Evolutionary conservation across 2,113 vertebrate genomes (phyloP).

Genomic region (Mystacornis crossleyi): DNA sequence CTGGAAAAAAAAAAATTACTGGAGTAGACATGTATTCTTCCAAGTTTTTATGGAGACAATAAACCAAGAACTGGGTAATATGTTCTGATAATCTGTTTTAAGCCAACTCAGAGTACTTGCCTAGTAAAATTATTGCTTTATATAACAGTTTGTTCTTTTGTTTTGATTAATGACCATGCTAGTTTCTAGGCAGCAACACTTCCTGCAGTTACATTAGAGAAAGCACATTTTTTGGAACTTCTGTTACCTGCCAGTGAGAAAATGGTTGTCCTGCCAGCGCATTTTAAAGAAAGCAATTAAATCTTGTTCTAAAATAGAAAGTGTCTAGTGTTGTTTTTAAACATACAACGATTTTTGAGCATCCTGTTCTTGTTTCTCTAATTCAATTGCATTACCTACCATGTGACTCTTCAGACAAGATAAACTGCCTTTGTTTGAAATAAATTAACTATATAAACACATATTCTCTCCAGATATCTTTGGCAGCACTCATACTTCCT

Average conservation of each 20-base stretch:
- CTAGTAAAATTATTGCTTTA: constrained; percentile 15
- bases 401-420: background rate
- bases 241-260: constrained; percentile 5
- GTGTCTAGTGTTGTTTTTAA: background rate
- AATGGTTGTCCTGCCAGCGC: background rate
- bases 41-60: constrained; percentile 21
- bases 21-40: background rate
- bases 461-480: background rate
- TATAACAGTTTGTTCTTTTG: background rate
- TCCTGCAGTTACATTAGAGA: background rate
- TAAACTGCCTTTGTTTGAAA: background rate
- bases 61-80: background rate
- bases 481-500: background rate
- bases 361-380: background rate
- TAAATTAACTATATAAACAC: constrained; percentile 18
- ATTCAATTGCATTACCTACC: background rate
- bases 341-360: background rate
- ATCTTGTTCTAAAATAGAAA: background rate
- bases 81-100: background rate
- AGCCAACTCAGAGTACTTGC: background rate
- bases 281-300: background rate
- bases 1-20: background rate
- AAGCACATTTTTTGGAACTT: background rate
- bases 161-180: constrained; percentile 18
- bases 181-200: background rate